Evolutionary conservation across 2,888 invertebrate genomes (phyloP), one percentile per base, ranked within the genome.

Genomic region (Cheilosia urbana): DNA sequence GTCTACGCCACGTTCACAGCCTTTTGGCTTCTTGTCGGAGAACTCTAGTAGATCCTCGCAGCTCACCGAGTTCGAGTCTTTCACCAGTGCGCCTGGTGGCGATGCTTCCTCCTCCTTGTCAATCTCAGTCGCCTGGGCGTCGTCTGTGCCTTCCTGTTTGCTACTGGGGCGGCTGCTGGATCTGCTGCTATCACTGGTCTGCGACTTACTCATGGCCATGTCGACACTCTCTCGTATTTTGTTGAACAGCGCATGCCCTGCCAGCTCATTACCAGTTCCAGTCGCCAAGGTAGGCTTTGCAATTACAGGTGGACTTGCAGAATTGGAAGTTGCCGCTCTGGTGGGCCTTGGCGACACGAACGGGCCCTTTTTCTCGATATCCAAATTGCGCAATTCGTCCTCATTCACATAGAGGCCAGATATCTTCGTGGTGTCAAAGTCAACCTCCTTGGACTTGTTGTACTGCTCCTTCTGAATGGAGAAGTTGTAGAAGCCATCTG

Each of bases 31-130:
- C 88, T 95, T 95, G 90, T 96, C 96, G 0, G 97, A 96, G 90
- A 98, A 98, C 91, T 98, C 97, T 71, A 98, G 92, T 75, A 98
- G 93, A 93, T 98, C 98, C 91, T 98, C 98, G 89, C 97, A 98
- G 60, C 97, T 97, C 1, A 98, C 98, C 88, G 97, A 96, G 90
- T 97, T 97, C 58, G 95, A 94, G 90, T 92, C 89, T 89, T 92
- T 87, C 88, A 92, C 77, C 2, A 90, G 89, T 4, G 89, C 89
- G 1, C 89, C 90, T 87, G 89, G 89, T 0, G 88, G 87, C 60
- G 72, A 69, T 15, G 75, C 57, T 5, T 87, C 51, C 9, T 82
- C 66, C 11, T 81, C 62, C 15, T 87, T 49, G 13, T 68, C 76
- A 21, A 51, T 13, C 0, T 85, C 76, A 30, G 49, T 40, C 19